Percentiles rank a stretch among this genome's conserved stretches.
phyloP scores from a whole-genome alignment of 2,797 vertebrate genomes.

The Pachyuromys duprasi region DNA sequence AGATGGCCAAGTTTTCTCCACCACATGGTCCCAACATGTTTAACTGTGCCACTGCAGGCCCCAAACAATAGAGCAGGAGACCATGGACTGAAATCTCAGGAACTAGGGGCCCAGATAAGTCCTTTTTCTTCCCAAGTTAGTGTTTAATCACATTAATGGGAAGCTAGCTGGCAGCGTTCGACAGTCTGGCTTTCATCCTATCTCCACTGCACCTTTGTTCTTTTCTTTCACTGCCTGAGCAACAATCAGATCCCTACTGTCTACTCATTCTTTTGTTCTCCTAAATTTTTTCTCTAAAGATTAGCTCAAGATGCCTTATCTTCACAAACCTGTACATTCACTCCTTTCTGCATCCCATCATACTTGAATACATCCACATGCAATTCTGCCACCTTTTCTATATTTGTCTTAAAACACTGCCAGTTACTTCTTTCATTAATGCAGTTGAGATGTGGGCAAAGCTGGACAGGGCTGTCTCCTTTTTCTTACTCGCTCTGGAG shows the following conservation, averaged over 20 bases:
- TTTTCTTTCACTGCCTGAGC: background rate
- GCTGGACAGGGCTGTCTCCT: accelerated
- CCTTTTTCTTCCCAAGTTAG: background rate
- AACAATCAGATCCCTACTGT: background rate
- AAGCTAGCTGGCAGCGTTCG: background rate
- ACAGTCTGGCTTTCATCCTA: background rate
- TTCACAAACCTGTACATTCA: background rate
- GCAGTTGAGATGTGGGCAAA: background rate
- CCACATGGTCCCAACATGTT: accelerated
- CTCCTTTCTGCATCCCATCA: background rate
- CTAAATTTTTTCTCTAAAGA: background rate
- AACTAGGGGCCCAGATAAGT: background rate
- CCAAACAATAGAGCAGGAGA: background rate
- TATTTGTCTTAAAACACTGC: background rate
- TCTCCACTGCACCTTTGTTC: too few species aligned
- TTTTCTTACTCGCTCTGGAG: background rate
- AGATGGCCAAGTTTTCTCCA: background rate
- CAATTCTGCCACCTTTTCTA: background rate
- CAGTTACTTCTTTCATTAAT: background rate
- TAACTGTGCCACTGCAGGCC: too few species aligned
- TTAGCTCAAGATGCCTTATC: background rate
- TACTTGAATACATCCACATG: background rate
- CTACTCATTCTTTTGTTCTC: background rate
- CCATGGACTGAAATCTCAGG: too few species aligned
- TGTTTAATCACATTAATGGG: background rate